These are phyloP conservation scores for Chanos chanos DNA, from an alignment of 2,797 vertebrate species.

Conservation along the genomic window DNA sequence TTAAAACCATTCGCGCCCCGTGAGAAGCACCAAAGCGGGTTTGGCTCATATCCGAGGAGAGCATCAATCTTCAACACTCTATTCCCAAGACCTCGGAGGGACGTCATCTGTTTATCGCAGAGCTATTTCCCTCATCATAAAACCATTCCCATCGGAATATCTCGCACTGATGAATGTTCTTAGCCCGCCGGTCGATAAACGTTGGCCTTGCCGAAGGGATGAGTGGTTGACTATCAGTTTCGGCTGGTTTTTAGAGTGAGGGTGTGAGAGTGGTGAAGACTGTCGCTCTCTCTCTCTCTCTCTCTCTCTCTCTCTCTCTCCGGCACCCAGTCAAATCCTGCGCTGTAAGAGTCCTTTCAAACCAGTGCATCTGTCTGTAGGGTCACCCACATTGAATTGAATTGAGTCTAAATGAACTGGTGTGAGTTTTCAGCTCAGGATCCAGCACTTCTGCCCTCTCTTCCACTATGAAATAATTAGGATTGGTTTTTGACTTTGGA, in stretches of 20 bases:
- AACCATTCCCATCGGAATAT: conserved; percentile 24
- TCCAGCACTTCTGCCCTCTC: too few species aligned
- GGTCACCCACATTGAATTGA: too few species aligned
- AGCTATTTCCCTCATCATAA: conserved; percentile 39
- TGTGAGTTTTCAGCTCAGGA: too few species aligned
- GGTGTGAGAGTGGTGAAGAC: not conserved
- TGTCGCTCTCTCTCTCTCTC: not conserved
- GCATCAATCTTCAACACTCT: conserved; percentile 48
- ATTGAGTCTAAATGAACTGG: too few species aligned
- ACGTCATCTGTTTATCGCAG: conserved; percentile 49
- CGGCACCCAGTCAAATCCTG: too few species aligned
- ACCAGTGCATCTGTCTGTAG: too few species aligned
- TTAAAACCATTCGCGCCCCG: too few species aligned
- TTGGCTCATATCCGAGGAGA: too few species aligned
- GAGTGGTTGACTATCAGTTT: conserved; percentile 26
- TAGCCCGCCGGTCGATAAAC: conserved; percentile 41
- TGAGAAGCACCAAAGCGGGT: too few species aligned
- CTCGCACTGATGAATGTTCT: conserved; percentile 35
- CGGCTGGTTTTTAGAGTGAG: not conserved
- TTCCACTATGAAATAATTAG: conserved; percentile 1
- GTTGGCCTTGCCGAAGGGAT: conserved; percentile 13
- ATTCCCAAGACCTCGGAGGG: conserved; percentile 51
- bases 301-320: too few species aligned
- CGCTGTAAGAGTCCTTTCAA: too few species aligned
- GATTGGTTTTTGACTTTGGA: too few species aligned